Base-by-base conservation (phyloP, 2,888 invertebrate genomes). In the Hoplodrina ambigua region DNA sequence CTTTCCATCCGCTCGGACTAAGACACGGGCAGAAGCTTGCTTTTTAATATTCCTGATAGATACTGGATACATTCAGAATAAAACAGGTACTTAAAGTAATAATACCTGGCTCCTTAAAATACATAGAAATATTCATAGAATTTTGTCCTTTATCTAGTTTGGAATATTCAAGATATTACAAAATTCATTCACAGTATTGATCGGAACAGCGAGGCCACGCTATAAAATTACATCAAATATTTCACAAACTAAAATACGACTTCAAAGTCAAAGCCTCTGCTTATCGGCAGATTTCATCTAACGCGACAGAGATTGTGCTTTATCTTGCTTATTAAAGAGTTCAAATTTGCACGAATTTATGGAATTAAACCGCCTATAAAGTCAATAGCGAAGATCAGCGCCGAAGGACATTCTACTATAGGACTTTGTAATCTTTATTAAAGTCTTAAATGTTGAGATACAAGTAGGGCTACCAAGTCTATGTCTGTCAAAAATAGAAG, bases 391-490 rank as follows among this genome's bases (percentile, higher is more conserved):
- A 25, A 65, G 71, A 75, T 78, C 53, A 53, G 20, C 30, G 55
- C 53, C 30, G n/a, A 44, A 46, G 33, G 50, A 67, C n/a, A 53
- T 67, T 64, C 56, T 61, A 61, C 50, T 60, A n/a, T 54, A 60
- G 54, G 46, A 58, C 54, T 72, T 81, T 67, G 50, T 70, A 59
- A 76, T 70, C 58, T 75, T 68, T 53, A 66, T 44, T 61, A 33
- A 52, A 49, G 60, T 54, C 19, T 60, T 64, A 19, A 55, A 57
- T 44, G 41, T 67, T 61, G 15, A 5, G 44, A 37, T 59, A 60
- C 44, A 54, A 68, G 30, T 68, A n/a, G n/a, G n/a, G n/a, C n/a
- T n/a, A n/a, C n/a, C n/a, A n/a, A n/a, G n/a, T n/a, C n/a, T n/a
- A n/a, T n/a, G n/a, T n/a, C n/a, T n/a, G n/a, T n/a, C n/a, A n/a